These are phyloP conservation scores for Trypoxylon attenuatum DNA, from an alignment of 2,888 invertebrate genomes.

Conservation along the genomic window DNA sequence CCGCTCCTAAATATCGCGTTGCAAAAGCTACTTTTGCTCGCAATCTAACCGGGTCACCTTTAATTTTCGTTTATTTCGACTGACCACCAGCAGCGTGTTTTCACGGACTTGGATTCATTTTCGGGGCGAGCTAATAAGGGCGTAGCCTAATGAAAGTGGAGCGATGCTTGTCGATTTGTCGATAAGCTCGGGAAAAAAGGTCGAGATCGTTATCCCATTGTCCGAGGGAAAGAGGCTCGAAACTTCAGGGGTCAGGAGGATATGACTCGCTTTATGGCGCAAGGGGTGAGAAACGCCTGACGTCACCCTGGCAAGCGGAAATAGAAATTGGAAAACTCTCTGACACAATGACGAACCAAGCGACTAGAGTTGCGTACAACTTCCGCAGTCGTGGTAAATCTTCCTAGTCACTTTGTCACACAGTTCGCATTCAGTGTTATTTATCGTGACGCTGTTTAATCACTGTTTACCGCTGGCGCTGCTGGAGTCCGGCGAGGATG, in stretches of 20 bases:
- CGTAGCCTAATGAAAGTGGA: slow-evolving; percentile 1
- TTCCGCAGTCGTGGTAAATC: no score
- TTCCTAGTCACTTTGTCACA: no score
- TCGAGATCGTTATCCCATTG: slow-evolving; percentile 18
- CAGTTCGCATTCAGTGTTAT: no score
- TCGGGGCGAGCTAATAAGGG: not conserved
- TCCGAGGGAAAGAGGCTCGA: no score
- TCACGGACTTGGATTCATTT: slow-evolving; percentile 1
- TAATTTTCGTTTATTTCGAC: not conserved
- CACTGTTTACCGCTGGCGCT: not conserved
- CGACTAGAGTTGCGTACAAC: slow-evolving; percentile 34
- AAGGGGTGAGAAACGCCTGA: slow-evolving; percentile 15
- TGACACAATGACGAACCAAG: slow-evolving; percentile 7
- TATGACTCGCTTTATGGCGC: slow-evolving; percentile 6
- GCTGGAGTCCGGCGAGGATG: not conserved
- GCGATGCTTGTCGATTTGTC: not conserved
- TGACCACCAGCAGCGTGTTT: not conserved
- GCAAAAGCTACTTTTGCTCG: not conserved
- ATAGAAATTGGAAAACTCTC: slow-evolving; percentile 54
- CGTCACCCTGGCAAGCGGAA: slow-evolving; percentile 37
- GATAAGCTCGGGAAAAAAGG: not conserved
- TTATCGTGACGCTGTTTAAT: slow-evolving; percentile 39
- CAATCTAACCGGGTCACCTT: no score
- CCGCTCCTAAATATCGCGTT: slow-evolving; percentile 3
- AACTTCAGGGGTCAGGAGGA: not conserved